Conservation (phyloP, 1,140 invertebrate species). For the Drosophila pseudoobscura region DNA sequence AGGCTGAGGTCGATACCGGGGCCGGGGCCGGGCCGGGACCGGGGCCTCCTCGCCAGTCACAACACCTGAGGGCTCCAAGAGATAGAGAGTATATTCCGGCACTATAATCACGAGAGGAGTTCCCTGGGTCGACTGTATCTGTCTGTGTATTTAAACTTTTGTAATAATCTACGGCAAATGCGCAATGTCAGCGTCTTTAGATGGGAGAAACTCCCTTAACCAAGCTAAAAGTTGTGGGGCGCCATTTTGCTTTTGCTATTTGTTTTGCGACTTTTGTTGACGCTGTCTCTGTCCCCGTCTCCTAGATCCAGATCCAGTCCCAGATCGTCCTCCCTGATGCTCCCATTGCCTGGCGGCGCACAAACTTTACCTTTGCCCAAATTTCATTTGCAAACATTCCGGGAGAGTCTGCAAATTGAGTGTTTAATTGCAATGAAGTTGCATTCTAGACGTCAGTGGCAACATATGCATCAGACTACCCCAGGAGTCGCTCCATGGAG, state of each 20-base stretch:
- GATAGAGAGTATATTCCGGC: constrained; percentile 16
- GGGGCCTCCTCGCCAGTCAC: constrained; percentile 25
- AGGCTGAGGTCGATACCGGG: not conserved
- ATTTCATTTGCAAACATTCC: constrained; percentile 74
- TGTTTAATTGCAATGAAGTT: constrained; percentile 73
- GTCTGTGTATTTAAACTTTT: constrained; percentile 79
- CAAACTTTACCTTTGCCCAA: constrained; percentile 76
- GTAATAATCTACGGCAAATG: constrained; percentile 78
- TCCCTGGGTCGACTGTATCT: constrained; percentile 42
- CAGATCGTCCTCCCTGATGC: not conserved
- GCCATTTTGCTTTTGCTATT: constrained; percentile 75
- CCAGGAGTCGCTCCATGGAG: constrained; percentile 2
- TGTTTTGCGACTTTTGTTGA: constrained; percentile 77
- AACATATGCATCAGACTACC: constrained; percentile 48
- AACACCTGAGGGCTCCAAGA: constrained; percentile 60
- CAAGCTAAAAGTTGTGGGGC: constrained; percentile 56
- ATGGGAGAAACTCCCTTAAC: constrained; percentile 11
- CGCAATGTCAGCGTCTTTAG: constrained; percentile 67
- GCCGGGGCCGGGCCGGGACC: not conserved
- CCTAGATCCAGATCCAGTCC: constrained; percentile 20
- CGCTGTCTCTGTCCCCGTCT: constrained; percentile 41
- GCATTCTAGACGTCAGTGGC: constrained; percentile 44
- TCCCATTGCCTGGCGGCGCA: constrained; percentile 22
- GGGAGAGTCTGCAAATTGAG: constrained; percentile 65
- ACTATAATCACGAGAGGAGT: constrained; percentile 47